Evolutionary conservation across 2,888 invertebrate genomes (phyloP), one percentile per base, ranked within the genome.

Genomic region (Eupithecia exiguata): DNA sequence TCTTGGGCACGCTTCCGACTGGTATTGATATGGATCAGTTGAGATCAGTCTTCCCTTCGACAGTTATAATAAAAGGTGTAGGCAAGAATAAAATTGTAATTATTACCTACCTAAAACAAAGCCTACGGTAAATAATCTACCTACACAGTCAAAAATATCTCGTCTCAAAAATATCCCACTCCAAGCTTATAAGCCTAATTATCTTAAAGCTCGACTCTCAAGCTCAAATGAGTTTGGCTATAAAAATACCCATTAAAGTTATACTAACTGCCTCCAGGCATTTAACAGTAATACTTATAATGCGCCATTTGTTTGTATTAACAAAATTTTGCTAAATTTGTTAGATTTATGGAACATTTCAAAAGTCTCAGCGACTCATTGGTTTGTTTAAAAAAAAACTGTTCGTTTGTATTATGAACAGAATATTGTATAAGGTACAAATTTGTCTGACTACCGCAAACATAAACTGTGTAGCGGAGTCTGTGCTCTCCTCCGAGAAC

Each of bases 221-320:
- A 46, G 69, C 66, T 71, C 73, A 76, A 76, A 76, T 71, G 76
- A 76, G 73, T 66, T 73, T 62, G 49, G 76, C 70, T 70, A 73
- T 76, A 73, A 73, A 73, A 76, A 76, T 73, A 69, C 40, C 61
- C 73, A 73, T 76, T 76, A 73, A 67, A 71, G 62, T 73, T 72
- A 71, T 66, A 71, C 73, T 71, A 73, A 76, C 76, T 73, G 71
- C 76, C 71, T 25, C 49, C 43, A 69, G 7, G 73, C 53, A 67
- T 68, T 70, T 65, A 65, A 65, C 63, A 36, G n/a, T 38, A 53
- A 72, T 62, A 16, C 66, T 16, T 40, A 25, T 6, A 43, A 25
- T 38, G 65, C 66, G 58, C 69, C 46, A 71, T 71, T 69, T 65
- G 69, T 71, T 62, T 68, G 35, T 58, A 53, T 69, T 61, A 25